phyloP scores from a whole-genome alignment of 2,113 vertebrate genomes.

The Phycodurus eques region DNA sequence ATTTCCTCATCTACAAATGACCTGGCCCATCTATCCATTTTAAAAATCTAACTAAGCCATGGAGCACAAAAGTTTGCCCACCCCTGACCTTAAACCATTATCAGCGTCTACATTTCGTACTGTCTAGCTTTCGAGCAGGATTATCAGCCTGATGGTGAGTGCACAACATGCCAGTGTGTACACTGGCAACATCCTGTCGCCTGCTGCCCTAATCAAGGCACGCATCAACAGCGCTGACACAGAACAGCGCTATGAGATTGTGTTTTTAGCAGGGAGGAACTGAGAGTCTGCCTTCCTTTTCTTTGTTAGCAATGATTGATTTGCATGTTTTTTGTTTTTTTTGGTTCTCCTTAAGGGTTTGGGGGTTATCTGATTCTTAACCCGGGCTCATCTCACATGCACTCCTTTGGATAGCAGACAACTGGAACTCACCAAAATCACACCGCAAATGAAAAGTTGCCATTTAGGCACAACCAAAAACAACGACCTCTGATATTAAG shows the following conservation, averaged over 20 bases:
- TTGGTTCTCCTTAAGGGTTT: not conserved
- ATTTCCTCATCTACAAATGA: not conserved
- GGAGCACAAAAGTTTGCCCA: not conserved
- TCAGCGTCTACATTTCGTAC: conserved; percentile 8
- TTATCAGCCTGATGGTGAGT: conserved; percentile 32
- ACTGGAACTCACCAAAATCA: conserved; percentile 26
- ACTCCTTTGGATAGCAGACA: conserved; percentile 25
- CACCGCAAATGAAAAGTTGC: not conserved
- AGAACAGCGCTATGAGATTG: conserved; percentile 21
- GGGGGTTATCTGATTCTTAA: conserved; percentile 35
- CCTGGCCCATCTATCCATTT: not conserved
- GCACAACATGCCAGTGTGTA: conserved; percentile 51
- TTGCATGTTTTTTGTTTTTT: not conserved
- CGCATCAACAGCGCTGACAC: conserved; percentile 18
- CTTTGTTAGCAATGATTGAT: conserved; percentile 6
- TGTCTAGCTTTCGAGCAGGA: conserved; percentile 3
- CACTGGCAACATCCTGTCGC: conserved; percentile 54
- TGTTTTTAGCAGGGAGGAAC: conserved; percentile 18
- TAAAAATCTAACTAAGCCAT: not conserved
- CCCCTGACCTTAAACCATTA: not conserved
- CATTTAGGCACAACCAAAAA: not conserved
- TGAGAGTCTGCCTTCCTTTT: not conserved
- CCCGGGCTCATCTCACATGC: conserved; percentile 27
- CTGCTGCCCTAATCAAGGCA: conserved; percentile 24
- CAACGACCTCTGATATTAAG: not conserved